Evolutionary conservation across 2,113 vertebrate species (phyloP).

Genomic region (Symphodus melops): DNA sequence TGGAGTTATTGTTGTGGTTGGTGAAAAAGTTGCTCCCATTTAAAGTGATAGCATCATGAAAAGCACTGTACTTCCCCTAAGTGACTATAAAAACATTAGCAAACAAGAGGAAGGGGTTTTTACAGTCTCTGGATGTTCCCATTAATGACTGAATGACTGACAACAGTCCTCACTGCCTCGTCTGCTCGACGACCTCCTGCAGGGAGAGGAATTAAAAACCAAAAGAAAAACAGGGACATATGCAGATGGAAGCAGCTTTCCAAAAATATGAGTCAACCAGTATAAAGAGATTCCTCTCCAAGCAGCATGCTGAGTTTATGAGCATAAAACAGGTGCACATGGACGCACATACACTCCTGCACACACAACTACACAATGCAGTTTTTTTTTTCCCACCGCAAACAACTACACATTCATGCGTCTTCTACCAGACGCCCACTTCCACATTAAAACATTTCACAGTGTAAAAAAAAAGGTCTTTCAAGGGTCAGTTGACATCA

Average conservation of each 20-base stretch:
- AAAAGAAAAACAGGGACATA: neutral
- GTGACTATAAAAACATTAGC: constrained; percentile 51
- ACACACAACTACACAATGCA: constrained; percentile 22
- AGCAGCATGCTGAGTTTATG: constrained; percentile 22
- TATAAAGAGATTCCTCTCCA: constrained; percentile 5
- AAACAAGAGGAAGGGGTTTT: constrained; percentile 51
- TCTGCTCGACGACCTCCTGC: constrained; percentile 3
- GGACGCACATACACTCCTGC: neutral
- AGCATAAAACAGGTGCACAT: constrained; percentile 25
- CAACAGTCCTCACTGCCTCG: constrained; percentile 22
- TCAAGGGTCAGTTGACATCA: constrained; percentile 48
- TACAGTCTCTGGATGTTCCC: constrained; percentile 48
- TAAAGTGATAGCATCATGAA: constrained; percentile 53
- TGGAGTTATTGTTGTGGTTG: constrained; percentile 28
- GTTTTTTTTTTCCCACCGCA: neutral
- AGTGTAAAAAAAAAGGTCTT: constrained; percentile 47
- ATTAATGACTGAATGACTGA: constrained; percentile 45
- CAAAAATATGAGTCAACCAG: constrained; percentile 38
- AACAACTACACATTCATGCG: constrained; percentile 20
- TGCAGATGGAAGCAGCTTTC: constrained; percentile 19
- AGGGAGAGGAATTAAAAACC: neutral
- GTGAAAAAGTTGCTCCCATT: constrained; percentile 27
- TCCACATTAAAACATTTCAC: neutral
- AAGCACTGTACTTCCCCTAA: constrained; percentile 18
- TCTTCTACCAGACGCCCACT: constrained; percentile 16